These are phyloP conservation scores for Sebastiscus tertius DNA, from an alignment of 2,797 vertebrate species.

Conservation along the genomic window DNA sequence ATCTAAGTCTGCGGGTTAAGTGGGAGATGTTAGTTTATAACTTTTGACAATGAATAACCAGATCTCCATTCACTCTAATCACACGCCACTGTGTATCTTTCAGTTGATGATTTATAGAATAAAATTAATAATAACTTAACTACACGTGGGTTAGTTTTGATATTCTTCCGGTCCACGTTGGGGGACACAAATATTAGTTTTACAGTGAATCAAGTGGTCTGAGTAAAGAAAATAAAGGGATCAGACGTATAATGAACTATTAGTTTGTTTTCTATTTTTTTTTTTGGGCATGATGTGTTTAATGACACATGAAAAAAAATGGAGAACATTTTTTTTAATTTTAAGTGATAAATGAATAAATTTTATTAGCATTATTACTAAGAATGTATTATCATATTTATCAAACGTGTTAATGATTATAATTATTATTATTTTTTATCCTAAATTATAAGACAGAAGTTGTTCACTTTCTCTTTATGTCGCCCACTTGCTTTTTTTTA, in stretches of 20 bases:
- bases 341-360: neutral
- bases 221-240: neutral
- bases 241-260: neutral
- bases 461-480: slow-evolving; percentile 18
- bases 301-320: neutral
- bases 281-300: neutral
- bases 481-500: neutral
- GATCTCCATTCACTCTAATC: slow-evolving; percentile 92
- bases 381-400: neutral
- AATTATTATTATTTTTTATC: neutral
- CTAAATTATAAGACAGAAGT: neutral
- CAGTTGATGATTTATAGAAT: slow-evolving; percentile 99
- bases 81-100: slow-evolving; percentile 94
- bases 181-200: slow-evolving; percentile 50
- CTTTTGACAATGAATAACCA: slow-evolving; percentile 95
- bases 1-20: slow-evolving; percentile 76
- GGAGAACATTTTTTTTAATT: neutral
- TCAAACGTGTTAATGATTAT: neutral
- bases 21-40: slow-evolving; percentile 88
- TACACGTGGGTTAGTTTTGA: slow-evolving; percentile 92
- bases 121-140: slow-evolving; percentile 96
- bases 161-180: slow-evolving; percentile 56
- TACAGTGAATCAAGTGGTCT: slow-evolving; percentile 5
- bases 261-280: neutral
- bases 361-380: neutral